Evolutionary conservation across 2,113 vertebrate genomes (phyloP), one percentile per base, ranked within the genome.

Genomic region (Zosterops lateralis): DNA sequence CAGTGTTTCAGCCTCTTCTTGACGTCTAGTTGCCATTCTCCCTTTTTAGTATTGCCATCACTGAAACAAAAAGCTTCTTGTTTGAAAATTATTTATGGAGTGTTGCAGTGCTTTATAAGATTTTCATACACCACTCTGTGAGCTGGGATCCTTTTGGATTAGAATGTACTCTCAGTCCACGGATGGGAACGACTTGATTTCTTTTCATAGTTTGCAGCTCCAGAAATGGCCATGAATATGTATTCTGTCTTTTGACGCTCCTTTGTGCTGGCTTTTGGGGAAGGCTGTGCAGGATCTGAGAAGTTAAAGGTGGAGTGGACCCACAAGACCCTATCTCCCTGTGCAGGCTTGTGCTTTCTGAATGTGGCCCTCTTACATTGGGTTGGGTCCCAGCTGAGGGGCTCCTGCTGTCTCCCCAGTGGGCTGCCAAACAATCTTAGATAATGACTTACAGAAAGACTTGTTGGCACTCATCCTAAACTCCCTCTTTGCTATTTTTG

Each of bases 71-170:
- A 92, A 93, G 71, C 92, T 96, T 71, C 92, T 91, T 90, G 77
- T 96, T 96, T 97, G 96, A 97, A 98, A 97, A 97, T 97, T 97
- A 97, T 97, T 97, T 95, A 95, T 97, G 93, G 92, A 90, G 94
- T 19, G n/a, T 92, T 84, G 71, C 88, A 94, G 85, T 87, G 93
- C 93, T 97, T 93, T 79, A 94, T 94, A 90, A 97, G 93, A 95
- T 94, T 92, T 97, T 89, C 93, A 89, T 95, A 83, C 57, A 82
- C 54, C 87, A 62, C 92, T 95, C 95, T 96, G 92, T 32, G 78
- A 96, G 93, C 74, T 77, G 92, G 84, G 64, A 95, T 96, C 92
- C 92, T 93, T 85, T 86, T 85, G 74, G 95, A 90, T 96, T 90
- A 84, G 73, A 90, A 48, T 31, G 77, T 93, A 78, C 87, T 97